A percentile compares a stretch with the other conserved stretches of the same genome.
Conservation (phyloP, 1,140 invertebrate genomes). For the Tetragnatha versicolor region DNA sequence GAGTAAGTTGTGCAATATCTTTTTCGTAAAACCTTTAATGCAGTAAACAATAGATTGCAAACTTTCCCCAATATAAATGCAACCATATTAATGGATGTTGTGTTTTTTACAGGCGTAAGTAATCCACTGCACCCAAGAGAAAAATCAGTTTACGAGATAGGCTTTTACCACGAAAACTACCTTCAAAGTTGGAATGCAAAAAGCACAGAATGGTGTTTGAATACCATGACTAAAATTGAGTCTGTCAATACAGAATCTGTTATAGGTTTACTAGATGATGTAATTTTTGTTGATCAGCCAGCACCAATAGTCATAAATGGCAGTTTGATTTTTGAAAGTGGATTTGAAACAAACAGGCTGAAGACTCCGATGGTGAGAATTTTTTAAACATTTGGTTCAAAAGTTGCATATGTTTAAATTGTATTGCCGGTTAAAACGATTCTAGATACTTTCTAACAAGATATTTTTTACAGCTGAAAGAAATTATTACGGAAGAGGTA, state of each 20-base stretch:
- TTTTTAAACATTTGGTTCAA: background rate
- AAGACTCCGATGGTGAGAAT: constrained; percentile 26
- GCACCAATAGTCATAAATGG: constrained; percentile 39
- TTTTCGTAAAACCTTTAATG: too few relatives aligned
- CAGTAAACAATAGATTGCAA: too few relatives aligned
- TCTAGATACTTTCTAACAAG: too few relatives aligned
- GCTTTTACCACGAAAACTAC: constrained; percentile 39
- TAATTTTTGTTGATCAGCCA: constrained; percentile 32
- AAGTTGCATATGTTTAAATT: too few relatives aligned
- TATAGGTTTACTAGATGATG: constrained; percentile 3
- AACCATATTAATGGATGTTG: background rate
- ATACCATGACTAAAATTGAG: background rate
- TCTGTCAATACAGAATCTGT: background rate
- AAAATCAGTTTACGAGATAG: constrained; percentile 31
- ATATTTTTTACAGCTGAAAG: constrained; percentile 8
- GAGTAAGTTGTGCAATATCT: constrained; percentile 8
- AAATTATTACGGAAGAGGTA: constrained; percentile 8
- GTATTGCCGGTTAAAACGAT: too few relatives aligned
- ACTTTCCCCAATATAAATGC: background rate
- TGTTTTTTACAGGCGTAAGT: constrained; percentile 30
- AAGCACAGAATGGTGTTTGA: constrained; percentile 45
- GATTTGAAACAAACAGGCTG: background rate
- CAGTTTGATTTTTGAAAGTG: constrained; percentile 18
- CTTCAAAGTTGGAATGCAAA: constrained; percentile 19
- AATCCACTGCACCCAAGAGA: background rate